These are phyloP conservation scores for Ochropleura leucogaster DNA, from an alignment of 2,888 invertebrate species.

Conservation along the genomic window DNA sequence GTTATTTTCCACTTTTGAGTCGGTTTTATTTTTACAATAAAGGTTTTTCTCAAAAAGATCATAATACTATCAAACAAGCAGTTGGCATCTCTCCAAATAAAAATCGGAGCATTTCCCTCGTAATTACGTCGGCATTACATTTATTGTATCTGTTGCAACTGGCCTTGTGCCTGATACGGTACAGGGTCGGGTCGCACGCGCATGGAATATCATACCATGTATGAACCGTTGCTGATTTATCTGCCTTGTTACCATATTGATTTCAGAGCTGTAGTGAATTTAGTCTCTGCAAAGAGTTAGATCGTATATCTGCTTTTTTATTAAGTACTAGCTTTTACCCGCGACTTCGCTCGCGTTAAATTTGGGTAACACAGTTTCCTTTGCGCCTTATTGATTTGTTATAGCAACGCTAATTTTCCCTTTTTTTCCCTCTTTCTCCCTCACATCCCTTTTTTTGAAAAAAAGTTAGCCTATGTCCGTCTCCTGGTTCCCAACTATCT, in stretches of 20 bases:
- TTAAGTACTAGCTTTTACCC: too few relatives aligned
- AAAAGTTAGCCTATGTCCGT: too few relatives aligned
- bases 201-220: conserved; percentile 62
- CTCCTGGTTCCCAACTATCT: too few relatives aligned
- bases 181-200: conserved; percentile 75
- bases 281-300: conserved; percentile 14
- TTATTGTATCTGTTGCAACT: conserved; percentile 59
- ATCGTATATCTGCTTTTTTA: conserved; percentile 30
- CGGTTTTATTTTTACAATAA: too few relatives aligned
- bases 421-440: too few relatives aligned
- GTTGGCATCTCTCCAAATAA: conserved; percentile 38
- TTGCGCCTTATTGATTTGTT: too few relatives aligned
- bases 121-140: conserved; percentile 54
- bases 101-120: conserved; percentile 38
- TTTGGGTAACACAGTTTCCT: too few relatives aligned
- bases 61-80: conserved; percentile 30
- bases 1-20: too few relatives aligned
- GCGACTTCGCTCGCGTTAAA: too few relatives aligned
- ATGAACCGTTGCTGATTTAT: conserved; percentile 48
- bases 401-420: too few relatives aligned
- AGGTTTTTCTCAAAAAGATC: too few relatives aligned
- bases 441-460: too few relatives aligned
- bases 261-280: conserved; percentile 42
- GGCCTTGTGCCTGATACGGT: conserved; percentile 73
- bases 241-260: conserved; percentile 39